Evolutionary conservation across 1,140 invertebrate species (phyloP).

Genomic region (Meloidogyne chitwoodi): DNA sequence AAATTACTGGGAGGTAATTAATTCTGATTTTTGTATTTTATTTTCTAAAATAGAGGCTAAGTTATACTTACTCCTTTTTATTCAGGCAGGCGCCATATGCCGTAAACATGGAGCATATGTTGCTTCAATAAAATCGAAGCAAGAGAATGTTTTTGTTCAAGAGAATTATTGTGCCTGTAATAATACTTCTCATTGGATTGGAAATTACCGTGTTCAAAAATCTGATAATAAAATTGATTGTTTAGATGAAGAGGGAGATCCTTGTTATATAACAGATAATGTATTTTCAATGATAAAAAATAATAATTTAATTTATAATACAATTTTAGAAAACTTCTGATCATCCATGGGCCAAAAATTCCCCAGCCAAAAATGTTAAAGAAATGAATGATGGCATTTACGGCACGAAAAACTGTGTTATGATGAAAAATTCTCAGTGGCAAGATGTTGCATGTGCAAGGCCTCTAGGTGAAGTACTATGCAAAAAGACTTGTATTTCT

Average conservation of each 20-base stretch:
- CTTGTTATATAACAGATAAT: neutral
- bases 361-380: neutral
- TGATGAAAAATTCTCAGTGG: neutral
- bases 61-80: neutral
- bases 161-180: neutral
- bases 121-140: neutral
- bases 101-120: neutral
- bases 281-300: neutral
- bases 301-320: neutral
- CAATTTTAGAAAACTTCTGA: neutral
- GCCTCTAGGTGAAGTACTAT: neutral
- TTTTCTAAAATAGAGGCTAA: no score
- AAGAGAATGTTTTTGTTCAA: neutral
- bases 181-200: neutral
- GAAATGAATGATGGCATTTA: neutral
- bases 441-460: neutral
- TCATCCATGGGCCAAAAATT: neutral
- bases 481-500: neutral
- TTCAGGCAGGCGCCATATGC: neutral
- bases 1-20: neutral
- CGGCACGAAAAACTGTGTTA: neutral
- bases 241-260: neutral
- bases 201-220: neutral
- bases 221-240: neutral
- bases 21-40: no score